Evolutionary conservation across 2,888 invertebrate genomes (phyloP).

Genomic region (Athetis lepigone): DNA sequence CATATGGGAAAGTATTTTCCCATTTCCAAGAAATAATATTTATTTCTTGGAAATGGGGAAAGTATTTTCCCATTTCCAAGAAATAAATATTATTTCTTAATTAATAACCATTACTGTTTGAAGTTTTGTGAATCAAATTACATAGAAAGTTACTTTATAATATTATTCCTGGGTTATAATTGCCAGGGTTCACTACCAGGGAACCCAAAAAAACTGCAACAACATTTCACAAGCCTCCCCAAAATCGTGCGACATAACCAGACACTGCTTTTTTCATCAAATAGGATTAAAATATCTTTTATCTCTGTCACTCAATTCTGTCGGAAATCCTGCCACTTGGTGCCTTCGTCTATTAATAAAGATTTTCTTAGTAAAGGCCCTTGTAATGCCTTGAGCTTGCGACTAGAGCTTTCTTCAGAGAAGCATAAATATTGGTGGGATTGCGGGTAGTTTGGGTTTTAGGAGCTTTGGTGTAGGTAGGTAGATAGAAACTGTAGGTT

Average conservation of each 20-base stretch:
- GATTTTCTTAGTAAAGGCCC: slow-evolving; percentile 80
- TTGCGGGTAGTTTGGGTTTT: slow-evolving; percentile 43
- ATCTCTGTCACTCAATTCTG: slow-evolving; percentile 76
- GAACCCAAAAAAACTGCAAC: slow-evolving; percentile 4
- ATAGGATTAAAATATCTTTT: slow-evolving; percentile 68
- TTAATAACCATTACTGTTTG: no score
- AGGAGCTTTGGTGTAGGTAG: slow-evolving; percentile 7
- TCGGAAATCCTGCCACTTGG: slow-evolving; percentile 59
- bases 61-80: no score
- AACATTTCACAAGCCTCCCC: slow-evolving; percentile 2
- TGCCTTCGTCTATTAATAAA: slow-evolving; percentile 84
- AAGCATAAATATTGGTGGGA: slow-evolving; percentile 60
- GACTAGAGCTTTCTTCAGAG: slow-evolving; percentile 37
- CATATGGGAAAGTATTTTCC: no score
- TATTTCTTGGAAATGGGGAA: no score
- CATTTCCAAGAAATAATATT: no score
- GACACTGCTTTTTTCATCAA: slow-evolving; percentile 60
- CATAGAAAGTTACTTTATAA: no score
- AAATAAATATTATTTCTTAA: no score
- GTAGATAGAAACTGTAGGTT: neutral
- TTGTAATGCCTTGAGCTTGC: slow-evolving; percentile 67
- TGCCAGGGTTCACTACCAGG: neutral
- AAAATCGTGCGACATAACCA: slow-evolving; percentile 15
- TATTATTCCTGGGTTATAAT: no score
- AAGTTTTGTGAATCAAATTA: no score